Conservation (phyloP, 2,113 vertebrate species). For the Mustelus asterias region DNA sequence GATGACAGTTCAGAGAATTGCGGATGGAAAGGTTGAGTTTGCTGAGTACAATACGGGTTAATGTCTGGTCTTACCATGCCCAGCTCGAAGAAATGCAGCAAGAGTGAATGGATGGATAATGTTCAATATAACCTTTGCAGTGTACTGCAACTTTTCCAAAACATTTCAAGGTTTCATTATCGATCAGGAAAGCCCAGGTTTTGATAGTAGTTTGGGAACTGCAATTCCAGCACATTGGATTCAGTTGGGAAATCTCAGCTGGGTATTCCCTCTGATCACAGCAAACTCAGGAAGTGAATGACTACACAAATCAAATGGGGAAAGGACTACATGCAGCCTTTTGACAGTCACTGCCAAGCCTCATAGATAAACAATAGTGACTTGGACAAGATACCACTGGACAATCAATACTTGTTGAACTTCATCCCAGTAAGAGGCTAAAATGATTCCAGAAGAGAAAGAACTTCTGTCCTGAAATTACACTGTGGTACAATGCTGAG, state of each 20-base stretch:
- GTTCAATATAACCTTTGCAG: no score
- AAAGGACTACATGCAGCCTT: neutral
- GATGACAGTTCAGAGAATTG: no score
- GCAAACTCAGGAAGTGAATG: neutral
- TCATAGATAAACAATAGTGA: neutral
- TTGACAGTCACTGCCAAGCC: neutral
- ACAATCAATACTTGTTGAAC: neutral
- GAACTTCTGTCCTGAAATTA: neutral
- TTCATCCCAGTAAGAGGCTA: neutral
- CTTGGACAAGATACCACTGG: neutral
- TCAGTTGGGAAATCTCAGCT: neutral
- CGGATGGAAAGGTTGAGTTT: no score
- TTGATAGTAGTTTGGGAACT: neutral
- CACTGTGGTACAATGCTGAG: neutral
- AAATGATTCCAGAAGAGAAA: neutral
- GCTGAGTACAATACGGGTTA: no score
- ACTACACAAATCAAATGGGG: neutral
- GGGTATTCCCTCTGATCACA: neutral
- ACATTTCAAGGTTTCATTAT: neutral
- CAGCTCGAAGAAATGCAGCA: no score
- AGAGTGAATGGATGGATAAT: no score
- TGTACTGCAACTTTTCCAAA: neutral
- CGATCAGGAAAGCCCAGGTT: neutral
- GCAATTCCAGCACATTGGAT: neutral
- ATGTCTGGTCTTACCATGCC: no score